phyloP scores from a whole-genome alignment of 2,797 vertebrate genomes.

The Acrossocheilus fasciatus region DNA sequence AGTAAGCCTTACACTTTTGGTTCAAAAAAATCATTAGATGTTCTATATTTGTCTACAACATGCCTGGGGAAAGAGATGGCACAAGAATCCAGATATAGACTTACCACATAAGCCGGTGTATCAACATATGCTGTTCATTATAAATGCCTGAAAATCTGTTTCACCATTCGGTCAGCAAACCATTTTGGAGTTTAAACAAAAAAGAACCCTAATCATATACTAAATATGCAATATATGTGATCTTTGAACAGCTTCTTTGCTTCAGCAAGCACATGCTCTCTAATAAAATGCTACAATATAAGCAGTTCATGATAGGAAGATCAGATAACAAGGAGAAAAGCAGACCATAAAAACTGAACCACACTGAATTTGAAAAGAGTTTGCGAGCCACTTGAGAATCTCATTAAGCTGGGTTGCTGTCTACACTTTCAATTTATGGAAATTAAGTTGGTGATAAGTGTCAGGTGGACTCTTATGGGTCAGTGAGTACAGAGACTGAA shows the following conservation, averaged over 20 bases:
- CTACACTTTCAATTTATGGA: conserved; percentile 55
- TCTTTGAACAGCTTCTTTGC: neutral
- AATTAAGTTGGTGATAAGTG: conserved; percentile 48
- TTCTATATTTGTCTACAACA: neutral
- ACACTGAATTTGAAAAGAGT: conserved; percentile 39
- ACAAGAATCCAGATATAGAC: neutral
- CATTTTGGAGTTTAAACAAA: neutral
- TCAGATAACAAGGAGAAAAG: conserved; percentile 22
- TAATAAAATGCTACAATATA: conserved; percentile 12
- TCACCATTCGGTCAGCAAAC: neutral
- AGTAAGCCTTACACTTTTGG: neutral
- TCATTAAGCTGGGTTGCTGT: conserved; percentile 59
- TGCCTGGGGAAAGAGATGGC: neutral
- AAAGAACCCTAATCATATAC: neutral
- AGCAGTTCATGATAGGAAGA: conserved; percentile 31
- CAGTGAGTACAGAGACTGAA: conserved; percentile 6
- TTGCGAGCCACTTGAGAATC: conserved; percentile 50
- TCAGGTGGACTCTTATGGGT: neutral
- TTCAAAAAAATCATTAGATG: neutral
- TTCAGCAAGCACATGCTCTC: neutral
- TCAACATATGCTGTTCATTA: neutral
- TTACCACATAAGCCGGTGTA: neutral
- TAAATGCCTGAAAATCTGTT: neutral
- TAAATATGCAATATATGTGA: neutral
- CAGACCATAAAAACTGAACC: conserved; percentile 36